These are phyloP conservation scores for Drosophila pegasa DNA, from an alignment of 2,888 invertebrate species.

Conservation along the genomic window DNA sequence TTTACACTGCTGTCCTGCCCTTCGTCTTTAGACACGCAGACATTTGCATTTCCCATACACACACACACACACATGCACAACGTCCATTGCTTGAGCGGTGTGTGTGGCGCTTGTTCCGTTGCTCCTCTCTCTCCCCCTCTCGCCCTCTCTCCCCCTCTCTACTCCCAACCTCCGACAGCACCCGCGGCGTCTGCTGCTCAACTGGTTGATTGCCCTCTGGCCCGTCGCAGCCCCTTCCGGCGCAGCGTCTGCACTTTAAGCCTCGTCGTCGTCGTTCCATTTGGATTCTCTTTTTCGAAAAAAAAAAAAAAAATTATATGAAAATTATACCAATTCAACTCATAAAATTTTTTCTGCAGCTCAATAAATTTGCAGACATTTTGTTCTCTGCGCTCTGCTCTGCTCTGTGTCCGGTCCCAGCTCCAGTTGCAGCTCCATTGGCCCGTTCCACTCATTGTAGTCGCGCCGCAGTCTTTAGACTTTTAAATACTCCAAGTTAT, in stretches of 20 bases:
- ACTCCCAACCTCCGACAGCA: conserved; percentile 6
- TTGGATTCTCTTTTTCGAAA: conserved; percentile 61
- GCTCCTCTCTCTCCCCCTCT: conserved; percentile 14
- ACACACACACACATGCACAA: conserved; percentile 12
- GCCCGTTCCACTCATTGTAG: conserved; percentile 9
- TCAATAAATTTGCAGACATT: conserved; percentile 81
- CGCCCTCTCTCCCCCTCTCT: conserved; percentile 1
- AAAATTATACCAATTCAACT: conserved; percentile 83
- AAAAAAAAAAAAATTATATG: conserved; percentile 75
- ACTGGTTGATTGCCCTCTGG: conserved; percentile 53
- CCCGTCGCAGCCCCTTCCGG: conserved; percentile 35
- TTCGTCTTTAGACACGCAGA: conserved; percentile 52
- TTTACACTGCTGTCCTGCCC: conserved; percentile 30
- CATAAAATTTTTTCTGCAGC: conserved; percentile 81
- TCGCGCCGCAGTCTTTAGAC: conserved; percentile 21
- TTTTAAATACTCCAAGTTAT: conserved; percentile 50
- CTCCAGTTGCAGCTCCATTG: conserved; percentile 5
- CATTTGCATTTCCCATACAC: conserved; percentile 71
- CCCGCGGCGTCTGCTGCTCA: conserved; percentile 57
- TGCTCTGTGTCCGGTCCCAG: conserved; percentile 13
- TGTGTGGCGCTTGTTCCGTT: conserved; percentile 65
- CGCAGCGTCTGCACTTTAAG: conserved; percentile 40
- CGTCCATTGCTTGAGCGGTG: conserved; percentile 40
- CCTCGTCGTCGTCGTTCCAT: conserved; percentile 59
- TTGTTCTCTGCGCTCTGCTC: conserved; percentile 46